Conservation (phyloP, 53 echinoderm and acorn worm genomes). For the Astropecten irregularis region DNA sequence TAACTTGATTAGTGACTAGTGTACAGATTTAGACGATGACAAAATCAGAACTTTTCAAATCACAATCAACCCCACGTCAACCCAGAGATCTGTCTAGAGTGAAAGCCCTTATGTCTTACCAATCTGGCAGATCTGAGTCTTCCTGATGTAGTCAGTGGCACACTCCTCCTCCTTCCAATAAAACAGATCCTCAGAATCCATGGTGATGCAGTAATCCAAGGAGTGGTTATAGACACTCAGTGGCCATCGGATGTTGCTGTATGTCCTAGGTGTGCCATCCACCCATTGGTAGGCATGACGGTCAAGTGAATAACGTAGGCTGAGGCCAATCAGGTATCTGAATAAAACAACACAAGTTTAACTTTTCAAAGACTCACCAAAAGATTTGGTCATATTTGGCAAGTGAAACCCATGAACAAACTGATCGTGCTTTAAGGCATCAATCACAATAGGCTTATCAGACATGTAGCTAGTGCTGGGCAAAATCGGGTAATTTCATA, state of each 20-base stretch:
- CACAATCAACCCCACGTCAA: too few species aligned
- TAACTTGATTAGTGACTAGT: too few species aligned
- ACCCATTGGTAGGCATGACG: conserved; percentile 52
- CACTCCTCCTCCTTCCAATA: conserved; percentile 53
- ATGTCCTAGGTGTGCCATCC: conserved; percentile 75
- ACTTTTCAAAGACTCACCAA: too few species aligned
- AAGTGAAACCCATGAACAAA: too few species aligned
- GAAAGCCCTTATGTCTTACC: too few species aligned
- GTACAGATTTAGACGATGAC: too few species aligned
- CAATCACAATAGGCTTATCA: too few species aligned
- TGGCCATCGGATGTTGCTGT: conserved; percentile 44
- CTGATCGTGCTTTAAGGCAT: too few species aligned
- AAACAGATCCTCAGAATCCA: conserved; percentile 39
- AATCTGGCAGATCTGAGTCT: conserved; percentile 64
- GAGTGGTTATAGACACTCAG: background rate
- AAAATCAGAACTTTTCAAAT: too few species aligned
- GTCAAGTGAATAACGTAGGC: background rate
- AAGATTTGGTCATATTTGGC: background rate
- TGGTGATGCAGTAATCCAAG: conserved; percentile 45
- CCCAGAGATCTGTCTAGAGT: too few species aligned
- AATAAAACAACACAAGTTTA: background rate
- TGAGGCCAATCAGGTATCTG: conserved; percentile 49
- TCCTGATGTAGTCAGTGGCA: conserved; percentile 21
- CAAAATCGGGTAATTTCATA: too few species aligned
- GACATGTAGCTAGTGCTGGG: too few species aligned